Conservation (phyloP, 2,113 vertebrate genomes). For the Tricholaema leucomelas region DNA sequence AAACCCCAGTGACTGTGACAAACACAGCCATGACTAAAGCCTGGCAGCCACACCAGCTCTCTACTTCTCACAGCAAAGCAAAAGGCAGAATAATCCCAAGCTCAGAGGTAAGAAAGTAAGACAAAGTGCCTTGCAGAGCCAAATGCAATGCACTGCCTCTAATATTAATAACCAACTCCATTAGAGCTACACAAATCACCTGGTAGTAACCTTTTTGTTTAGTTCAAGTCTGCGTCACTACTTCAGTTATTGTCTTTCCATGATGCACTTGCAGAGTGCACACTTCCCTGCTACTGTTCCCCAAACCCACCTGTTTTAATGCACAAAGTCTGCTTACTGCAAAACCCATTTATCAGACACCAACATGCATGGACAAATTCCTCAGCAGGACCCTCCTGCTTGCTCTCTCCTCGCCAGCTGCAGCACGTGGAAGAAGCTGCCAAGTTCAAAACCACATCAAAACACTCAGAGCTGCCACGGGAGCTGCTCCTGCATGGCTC, state of each 20-base stretch:
- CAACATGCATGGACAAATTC: background rate
- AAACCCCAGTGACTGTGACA: background rate
- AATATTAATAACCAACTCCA: constrained; percentile 1
- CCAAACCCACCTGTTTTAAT: background rate
- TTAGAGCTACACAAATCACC: constrained; percentile 13
- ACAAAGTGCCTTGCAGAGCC: background rate
- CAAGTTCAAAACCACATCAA: background rate
- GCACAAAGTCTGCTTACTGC: background rate
- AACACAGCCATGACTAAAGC: background rate
- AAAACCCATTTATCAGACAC: background rate
- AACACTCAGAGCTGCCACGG: background rate
- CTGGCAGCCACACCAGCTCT: background rate
- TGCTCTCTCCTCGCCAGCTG: background rate
- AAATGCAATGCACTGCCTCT: background rate
- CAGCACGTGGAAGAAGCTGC: background rate
- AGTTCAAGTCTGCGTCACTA: constrained; percentile 30
- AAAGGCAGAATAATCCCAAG: background rate
- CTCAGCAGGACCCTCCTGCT: background rate
- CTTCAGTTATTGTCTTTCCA: constrained; percentile 36
- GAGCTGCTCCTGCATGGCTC: background rate
- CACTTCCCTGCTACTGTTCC: background rate
- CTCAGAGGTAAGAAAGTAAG: background rate
- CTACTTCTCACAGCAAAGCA: background rate
- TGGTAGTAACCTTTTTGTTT: constrained; percentile 12
- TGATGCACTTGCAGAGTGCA: background rate